Evolutionary conservation across 2,888 invertebrate genomes (phyloP), one percentile per base, ranked within the genome.

Genomic region (Timandra comae): DNA sequence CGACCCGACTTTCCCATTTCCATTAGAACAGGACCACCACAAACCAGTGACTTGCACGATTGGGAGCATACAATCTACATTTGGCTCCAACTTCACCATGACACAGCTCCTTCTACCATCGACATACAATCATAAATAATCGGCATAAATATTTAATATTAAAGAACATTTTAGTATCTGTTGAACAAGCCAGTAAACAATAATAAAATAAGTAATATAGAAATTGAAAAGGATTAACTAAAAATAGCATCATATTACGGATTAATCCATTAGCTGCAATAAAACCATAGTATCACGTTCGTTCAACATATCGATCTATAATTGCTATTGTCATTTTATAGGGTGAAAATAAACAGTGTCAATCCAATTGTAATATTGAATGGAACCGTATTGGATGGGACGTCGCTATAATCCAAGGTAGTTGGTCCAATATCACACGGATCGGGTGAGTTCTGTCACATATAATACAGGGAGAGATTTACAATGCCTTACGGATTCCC

Each of bases 1-100:
- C 23, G 33, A 30, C 36, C 31, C 38, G 51, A 51, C 51, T 52
- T 55, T 40, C 35, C 35, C 41, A 44, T 46, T 52, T 45, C 46
- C 44, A 50, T 47, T 46, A 46, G 35, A 43, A 39, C 41, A 31
- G 39, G 44, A 31, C 35, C 41, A 24, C 38, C 41, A 38, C 38
- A 38, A 42, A 43, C 39, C 41, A 35, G 38, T 48, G 48, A 44
- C 42, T 40, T 40, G 48, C 46, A 41, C 21, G 38, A 44, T 13
- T 10, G 27, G 27, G 27, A 11, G 16, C 35, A 31, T 21, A 33
- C 19, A 30, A 29, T 7, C 24, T 21, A 27, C 22, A 25, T 24
- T 32, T 9, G 12, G 12, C 7, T 30, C 7, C 8, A 10, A 11
- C 7, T 16, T n/a, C 25, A 31, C 29, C 24, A 27, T 35, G 31